A percentile compares a stretch with the other conserved stretches of the same genome.
These are phyloP conservation scores for Tetranychus piercei DNA, from an alignment of 2,888 invertebrate genomes.

Conservation along the genomic window DNA sequence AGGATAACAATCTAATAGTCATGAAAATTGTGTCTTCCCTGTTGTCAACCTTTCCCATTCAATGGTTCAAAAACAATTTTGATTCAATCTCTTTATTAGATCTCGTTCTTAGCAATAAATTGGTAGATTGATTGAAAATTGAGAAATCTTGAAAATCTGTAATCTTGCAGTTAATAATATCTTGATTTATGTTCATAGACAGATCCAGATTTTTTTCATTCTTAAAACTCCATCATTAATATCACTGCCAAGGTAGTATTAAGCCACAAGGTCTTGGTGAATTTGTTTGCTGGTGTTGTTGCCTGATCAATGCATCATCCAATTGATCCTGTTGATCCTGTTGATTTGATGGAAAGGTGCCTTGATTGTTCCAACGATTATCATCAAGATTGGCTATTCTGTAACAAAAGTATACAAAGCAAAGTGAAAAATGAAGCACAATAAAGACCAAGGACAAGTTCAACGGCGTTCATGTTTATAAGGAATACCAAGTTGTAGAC, in stretches of 20 bases:
- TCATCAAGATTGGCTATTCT: neutral
- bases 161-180: too few relatives aligned
- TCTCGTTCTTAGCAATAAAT: too few relatives aligned
- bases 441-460: too few relatives aligned
- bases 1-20: too few relatives aligned
- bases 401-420: neutral
- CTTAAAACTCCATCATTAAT: neutral
- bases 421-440: neutral
- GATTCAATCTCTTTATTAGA: too few relatives aligned
- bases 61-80: too few relatives aligned
- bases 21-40: too few relatives aligned
- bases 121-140: too few relatives aligned
- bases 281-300: neutral
- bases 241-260: neutral
- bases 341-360: neutral
- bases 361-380: neutral
- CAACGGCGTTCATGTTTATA: too few relatives aligned
- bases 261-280: neutral
- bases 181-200: neutral
- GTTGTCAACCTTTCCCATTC: too few relatives aligned
- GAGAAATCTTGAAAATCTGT: too few relatives aligned
- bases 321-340: neutral
- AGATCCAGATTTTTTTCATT: neutral
- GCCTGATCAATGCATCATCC: neutral
- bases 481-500: neutral